Evolutionary conservation across 1,140 invertebrate species (phyloP).

Genomic region (Leptopilina boulardi): DNA sequence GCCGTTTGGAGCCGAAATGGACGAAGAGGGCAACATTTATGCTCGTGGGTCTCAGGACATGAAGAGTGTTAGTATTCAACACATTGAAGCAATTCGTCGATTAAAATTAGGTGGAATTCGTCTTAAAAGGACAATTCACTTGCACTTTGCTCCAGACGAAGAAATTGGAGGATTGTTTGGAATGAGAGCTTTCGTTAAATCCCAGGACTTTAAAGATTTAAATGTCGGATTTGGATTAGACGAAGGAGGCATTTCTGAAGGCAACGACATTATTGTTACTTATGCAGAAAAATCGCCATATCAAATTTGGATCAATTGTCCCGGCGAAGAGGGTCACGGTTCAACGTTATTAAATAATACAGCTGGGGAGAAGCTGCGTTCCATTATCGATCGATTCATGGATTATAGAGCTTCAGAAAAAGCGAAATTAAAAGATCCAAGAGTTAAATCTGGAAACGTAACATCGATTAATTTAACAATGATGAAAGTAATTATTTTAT

Average conservation of each 20-base stretch:
- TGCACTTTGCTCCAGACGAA: constrained; percentile 87
- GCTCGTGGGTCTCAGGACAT: constrained; percentile 90
- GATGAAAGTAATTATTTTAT: constrained; percentile 79
- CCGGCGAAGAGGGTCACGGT: constrained; percentile 91
- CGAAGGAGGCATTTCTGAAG: constrained; percentile 85
- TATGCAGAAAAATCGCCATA: constrained; percentile 87
- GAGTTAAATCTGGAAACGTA: constrained; percentile 86
- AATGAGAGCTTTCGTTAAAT: constrained; percentile 89
- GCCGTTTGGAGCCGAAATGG: constrained; percentile 87
- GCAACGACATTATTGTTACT: constrained; percentile 81
- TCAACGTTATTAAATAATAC: constrained; percentile 88
- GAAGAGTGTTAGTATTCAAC: constrained; percentile 90
- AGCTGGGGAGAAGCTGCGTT: constrained; percentile 89
- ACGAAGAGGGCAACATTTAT: constrained; percentile 88
- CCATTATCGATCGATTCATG: constrained; percentile 87
- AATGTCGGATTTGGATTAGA: constrained; percentile 95
- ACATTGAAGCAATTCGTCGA: constrained; percentile 85
- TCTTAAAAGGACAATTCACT: constrained; percentile 76
- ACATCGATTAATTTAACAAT: constrained; percentile 91
- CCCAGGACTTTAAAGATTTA: constrained; percentile 85
- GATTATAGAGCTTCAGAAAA: constrained; percentile 83
- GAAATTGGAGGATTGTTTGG: constrained; percentile 90
- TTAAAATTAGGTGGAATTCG: constrained; percentile 79
- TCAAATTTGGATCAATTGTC: constrained; percentile 83
- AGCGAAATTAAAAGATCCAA: constrained; percentile 80